These are phyloP conservation scores for Heliconius ethilla DNA, from an alignment of 2,888 invertebrate genomes.

Conservation along the genomic window DNA sequence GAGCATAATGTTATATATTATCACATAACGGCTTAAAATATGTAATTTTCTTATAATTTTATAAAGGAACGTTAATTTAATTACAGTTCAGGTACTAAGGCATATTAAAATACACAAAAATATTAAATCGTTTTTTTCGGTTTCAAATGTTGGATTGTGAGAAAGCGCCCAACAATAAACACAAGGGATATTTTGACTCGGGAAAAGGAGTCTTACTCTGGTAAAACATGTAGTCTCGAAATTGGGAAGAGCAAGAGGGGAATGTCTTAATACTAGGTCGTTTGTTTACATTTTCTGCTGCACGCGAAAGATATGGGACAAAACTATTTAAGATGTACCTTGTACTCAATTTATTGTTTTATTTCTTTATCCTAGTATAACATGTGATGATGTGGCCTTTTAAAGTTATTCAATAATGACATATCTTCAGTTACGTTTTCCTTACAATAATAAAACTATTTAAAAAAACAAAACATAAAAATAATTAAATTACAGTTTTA, in stretches of 20 bases:
- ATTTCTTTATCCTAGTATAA: not conserved
- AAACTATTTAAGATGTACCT: not conserved
- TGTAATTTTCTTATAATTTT: not conserved
- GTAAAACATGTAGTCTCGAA: not conserved
- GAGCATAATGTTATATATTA: slow-evolving; percentile 26
- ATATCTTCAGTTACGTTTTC: not conserved
- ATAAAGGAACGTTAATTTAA: not conserved
- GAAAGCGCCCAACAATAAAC: not conserved
- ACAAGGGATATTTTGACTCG: not conserved
- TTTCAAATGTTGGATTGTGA: not conserved
- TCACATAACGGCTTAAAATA: not conserved
- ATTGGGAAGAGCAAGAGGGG: not conserved
- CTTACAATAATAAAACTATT: not conserved
- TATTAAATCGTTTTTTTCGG: not conserved
- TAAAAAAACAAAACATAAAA: not conserved
- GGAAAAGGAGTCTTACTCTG: not conserved
- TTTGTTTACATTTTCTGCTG: too few relatives aligned
- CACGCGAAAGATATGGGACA: not conserved
- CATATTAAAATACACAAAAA: not conserved
- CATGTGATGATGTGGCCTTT: not conserved
- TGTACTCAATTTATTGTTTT: not conserved
- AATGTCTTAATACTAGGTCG: not conserved
- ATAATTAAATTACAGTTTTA: not conserved
- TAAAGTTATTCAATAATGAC: not conserved
- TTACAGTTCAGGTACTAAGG: not conserved